These are phyloP conservation scores for Morbakka virulenta DNA, from an alignment of 30 jellyfish, hydroid and myxozoan genomes.

Conservation along the genomic window DNA sequence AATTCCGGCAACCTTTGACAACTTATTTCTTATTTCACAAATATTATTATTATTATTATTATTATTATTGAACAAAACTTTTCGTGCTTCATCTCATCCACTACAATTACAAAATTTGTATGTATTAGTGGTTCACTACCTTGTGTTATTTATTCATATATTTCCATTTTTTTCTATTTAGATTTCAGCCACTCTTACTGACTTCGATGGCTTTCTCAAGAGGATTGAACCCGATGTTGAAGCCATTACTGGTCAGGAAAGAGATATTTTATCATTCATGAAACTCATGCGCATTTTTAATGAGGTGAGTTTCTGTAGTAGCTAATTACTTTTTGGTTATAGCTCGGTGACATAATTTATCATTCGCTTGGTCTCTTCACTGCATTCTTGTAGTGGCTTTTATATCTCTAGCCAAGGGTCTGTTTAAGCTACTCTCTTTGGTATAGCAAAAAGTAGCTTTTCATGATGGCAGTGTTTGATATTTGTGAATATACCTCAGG, in stretches of 20 bases:
- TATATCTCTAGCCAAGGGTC: too few species aligned
- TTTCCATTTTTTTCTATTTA: neutral
- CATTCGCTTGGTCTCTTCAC: too few species aligned
- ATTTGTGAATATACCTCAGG: too few species aligned
- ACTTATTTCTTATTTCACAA: neutral
- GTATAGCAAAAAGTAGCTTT: too few species aligned
- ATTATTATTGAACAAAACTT: neutral
- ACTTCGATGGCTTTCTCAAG: conserved; percentile 65
- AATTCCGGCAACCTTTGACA: too few species aligned
- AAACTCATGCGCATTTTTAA: conserved; percentile 69
- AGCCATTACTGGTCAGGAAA: conserved; percentile 80
- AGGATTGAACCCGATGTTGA: conserved; percentile 75
- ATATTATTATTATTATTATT: neutral
- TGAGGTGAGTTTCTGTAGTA: conserved; percentile 26
- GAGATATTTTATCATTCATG: conserved; percentile 69
- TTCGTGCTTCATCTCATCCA: neutral
- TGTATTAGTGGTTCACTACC: neutral
- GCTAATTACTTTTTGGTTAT: neutral
- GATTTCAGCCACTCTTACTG: conserved; percentile 63
- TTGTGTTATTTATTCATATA: neutral
- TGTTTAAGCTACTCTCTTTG: too few species aligned
- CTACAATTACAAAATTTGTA: neutral
- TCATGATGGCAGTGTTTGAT: too few species aligned
- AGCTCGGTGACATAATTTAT: neutral
- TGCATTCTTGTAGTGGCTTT: too few species aligned